Percentiles rank a stretch among this genome's conserved stretches.
Evolutionary conservation across 2,797 vertebrate genomes (phyloP).

Genomic region (Manis crassicaudata): DNA sequence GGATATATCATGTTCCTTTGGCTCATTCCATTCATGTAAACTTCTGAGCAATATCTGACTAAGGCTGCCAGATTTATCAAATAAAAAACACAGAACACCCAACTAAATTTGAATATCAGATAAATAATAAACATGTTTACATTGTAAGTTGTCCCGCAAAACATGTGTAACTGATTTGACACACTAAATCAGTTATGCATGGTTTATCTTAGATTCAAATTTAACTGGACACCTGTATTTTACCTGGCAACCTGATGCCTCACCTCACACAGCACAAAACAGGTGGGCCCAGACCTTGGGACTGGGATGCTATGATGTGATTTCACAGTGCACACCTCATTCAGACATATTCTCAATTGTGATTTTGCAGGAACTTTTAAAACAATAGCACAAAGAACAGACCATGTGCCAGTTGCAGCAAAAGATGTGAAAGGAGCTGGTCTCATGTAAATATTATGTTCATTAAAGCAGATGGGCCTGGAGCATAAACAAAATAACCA

Average conservation of each 20-base stretch:
- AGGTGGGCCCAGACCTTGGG: neutral
- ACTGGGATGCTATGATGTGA: neutral
- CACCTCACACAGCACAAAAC: neutral
- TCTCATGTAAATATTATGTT: conserved; percentile 91
- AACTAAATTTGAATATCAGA: conserved; percentile 43
- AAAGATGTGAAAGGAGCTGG: conserved; percentile 77
- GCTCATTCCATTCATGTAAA: neutral
- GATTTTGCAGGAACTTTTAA: conserved; percentile 70
- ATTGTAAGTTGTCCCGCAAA: neutral
- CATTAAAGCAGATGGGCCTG: conserved; percentile 88
- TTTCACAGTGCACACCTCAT: neutral
- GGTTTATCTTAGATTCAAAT: conserved; percentile 1
- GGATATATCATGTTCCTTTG: neutral
- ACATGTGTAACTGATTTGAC: neutral
- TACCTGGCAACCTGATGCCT: neutral
- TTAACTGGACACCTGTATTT: neutral
- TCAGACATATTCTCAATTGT: conserved; percentile 36
- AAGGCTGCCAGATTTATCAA: neutral
- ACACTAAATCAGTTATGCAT: neutral
- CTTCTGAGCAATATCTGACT: neutral
- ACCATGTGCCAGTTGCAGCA: conserved; percentile 59
- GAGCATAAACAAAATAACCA: conserved; percentile 85
- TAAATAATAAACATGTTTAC: neutral
- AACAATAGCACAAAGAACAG: conserved; percentile 18
- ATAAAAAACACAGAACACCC: neutral